Base-by-base conservation (phyloP, 2,888 invertebrate genomes). In the Acrobasis consociella region DNA sequence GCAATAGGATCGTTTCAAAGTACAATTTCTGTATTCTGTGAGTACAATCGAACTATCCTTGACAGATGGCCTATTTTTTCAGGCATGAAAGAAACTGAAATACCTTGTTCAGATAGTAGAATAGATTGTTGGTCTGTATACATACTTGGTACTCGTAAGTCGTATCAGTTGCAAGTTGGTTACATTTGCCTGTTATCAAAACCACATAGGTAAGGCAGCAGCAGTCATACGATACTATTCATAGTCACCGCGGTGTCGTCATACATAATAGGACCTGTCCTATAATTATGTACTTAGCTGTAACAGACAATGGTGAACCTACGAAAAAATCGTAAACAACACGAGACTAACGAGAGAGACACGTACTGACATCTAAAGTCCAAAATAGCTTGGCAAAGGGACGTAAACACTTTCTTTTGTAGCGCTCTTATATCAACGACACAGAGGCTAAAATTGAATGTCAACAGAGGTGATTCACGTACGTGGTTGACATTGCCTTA, bases 401-500 rank as follows among this genome's bases (percentile, higher is more conserved):
- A 13, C 55, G 37, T 61, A 53, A 31, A 61, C 61, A 61, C 13
- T 49, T 53, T 13, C 15, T 60, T 15, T 38, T 17, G 37, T 39
- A 9, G 38, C 16, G 31, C 15, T 62, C 62, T 62, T 62, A 62
- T 49, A 17, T 13, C 8, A 55, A 49, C 2, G 15, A 11, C 5
- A 15, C 49, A 55, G 16, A 49, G 62, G 13, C 17, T 16, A 49
- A 49, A 49, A 55, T 49, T 42, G n/a, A 31, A 49, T 17, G 46
- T 62, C 0, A 15, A n/a, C n/a, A 37, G 9, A 16, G 17, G 55
- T 55, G 55, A 62, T 62, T 62, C 62, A 49, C 53, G n/a, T 17
- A 38, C 9, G 51, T 10, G 51, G 39, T 50, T 39, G 49, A 42
- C 59, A 66, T 66, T 69, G 68, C 65, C 62, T 67, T 62, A 63